These are phyloP conservation scores for Phoxinus phoxinus DNA, from an alignment of 2,113 vertebrate species.

Conservation along the genomic window DNA sequence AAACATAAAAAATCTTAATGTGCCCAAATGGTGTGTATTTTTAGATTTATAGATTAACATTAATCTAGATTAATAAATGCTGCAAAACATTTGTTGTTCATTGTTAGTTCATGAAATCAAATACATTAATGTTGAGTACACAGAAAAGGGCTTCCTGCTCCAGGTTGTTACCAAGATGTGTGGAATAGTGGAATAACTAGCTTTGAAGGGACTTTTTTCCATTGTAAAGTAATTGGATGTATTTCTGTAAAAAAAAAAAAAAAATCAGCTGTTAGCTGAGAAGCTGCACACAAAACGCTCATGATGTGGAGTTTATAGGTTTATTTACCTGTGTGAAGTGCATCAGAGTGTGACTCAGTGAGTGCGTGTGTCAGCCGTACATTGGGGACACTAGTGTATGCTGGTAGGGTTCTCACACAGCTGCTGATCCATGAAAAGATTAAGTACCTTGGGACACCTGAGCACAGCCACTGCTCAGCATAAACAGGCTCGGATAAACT, in stretches of 20 bases:
- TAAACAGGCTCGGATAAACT: slow-evolving; percentile 25
- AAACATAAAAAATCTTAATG: not conserved
- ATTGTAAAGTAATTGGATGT: not conserved
- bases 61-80: not conserved
- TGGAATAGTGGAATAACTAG: not conserved
- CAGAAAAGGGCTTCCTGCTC: not conserved
- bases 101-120: not conserved
- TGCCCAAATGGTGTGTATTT: not conserved
- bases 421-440: slow-evolving; percentile 53
- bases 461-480: slow-evolving; percentile 34
- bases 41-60: not conserved
- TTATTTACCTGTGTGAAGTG: slow-evolving; percentile 54
- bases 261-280: not conserved
- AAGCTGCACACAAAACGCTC: slow-evolving; percentile 8
- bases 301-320: slow-evolving; percentile 17
- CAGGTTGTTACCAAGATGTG: not conserved
- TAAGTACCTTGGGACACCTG: slow-evolving; percentile 46
- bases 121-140: not conserved
- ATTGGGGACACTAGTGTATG: slow-evolving; percentile 34
- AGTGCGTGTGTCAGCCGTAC: slow-evolving; percentile 37
- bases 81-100: not conserved
- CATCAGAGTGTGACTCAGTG: slow-evolving; percentile 46
- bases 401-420: slow-evolving; percentile 39
- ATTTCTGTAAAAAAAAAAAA: not conserved
- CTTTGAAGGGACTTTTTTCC: not conserved